These are phyloP conservation scores for Fregata magnificens DNA, from an alignment of 2,113 vertebrate species.

Conservation along the genomic window DNA sequence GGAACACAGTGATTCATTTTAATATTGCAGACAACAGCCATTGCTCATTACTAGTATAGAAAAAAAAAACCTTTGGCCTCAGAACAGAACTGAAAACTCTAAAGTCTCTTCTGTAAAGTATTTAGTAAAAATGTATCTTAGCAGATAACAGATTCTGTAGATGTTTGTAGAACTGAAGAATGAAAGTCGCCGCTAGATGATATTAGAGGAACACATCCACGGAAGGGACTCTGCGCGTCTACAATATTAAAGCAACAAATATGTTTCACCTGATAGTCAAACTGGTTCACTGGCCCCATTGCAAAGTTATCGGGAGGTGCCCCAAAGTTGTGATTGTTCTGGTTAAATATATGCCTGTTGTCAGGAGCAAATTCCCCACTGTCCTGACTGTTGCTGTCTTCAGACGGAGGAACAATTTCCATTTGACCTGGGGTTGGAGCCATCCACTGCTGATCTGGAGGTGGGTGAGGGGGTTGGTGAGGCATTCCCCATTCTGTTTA, in stretches of 20 bases:
- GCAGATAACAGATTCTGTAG: slow-evolving; percentile 51
- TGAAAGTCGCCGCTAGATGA: slow-evolving; percentile 68
- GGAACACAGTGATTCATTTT: slow-evolving; percentile 50
- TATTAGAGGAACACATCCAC: slow-evolving; percentile 71
- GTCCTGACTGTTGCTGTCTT: slow-evolving; percentile 99
- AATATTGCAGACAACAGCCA: slow-evolving; percentile 35
- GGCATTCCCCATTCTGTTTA: slow-evolving; percentile 95
- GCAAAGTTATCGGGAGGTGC: slow-evolving; percentile 96
- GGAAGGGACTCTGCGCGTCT: slow-evolving; percentile 72
- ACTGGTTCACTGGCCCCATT: slow-evolving; percentile 97
- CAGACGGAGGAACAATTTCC: slow-evolving; percentile 93
- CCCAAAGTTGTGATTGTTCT: slow-evolving; percentile 98
- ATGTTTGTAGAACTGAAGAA: slow-evolving; percentile 67
- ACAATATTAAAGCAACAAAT: slow-evolving; percentile 80
- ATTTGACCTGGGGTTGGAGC: slow-evolving; percentile 90
- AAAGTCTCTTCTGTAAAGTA: slow-evolving; percentile 42
- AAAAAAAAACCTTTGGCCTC: not conserved
- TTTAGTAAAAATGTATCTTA: slow-evolving; percentile 51
- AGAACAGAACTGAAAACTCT: slow-evolving; percentile 36
- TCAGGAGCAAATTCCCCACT: slow-evolving; percentile 94
- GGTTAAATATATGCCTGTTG: slow-evolving; percentile 92
- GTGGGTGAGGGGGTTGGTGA: slow-evolving; percentile 89
- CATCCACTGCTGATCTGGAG: slow-evolving; percentile 94
- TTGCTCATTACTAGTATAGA: not conserved
- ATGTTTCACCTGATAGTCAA: slow-evolving; percentile 99